phyloP scores from a whole-genome alignment of 2,113 vertebrate species.

The Okapia johnstoni region DNA sequence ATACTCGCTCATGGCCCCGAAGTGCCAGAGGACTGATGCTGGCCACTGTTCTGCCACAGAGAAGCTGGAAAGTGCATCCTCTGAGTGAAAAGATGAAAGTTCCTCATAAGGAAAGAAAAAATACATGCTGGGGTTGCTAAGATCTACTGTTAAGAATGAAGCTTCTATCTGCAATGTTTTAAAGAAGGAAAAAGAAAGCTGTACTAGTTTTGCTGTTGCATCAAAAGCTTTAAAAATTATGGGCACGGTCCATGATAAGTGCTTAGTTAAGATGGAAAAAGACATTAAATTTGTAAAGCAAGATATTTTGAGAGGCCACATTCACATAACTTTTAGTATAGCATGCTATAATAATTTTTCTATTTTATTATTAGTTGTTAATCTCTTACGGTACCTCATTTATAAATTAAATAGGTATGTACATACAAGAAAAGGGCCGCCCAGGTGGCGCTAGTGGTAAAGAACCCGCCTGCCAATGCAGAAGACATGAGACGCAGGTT shows the following conservation, averaged over 20 bases:
- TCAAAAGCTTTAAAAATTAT: too few relatives aligned
- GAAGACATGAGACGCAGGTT: background rate
- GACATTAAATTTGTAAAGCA: background rate
- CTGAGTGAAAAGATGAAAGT: background rate
- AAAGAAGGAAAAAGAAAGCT: background rate
- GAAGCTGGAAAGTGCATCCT: background rate
- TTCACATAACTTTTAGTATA: background rate
- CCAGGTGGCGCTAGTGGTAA: background rate
- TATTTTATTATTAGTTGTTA: background rate
- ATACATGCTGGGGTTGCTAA: background rate
- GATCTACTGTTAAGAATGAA: background rate
- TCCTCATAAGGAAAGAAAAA: background rate
- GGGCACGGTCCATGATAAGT: background rate
- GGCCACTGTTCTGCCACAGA: background rate
- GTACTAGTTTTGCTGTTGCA: background rate
- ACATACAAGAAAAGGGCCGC: background rate
- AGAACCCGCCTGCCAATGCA: background rate
- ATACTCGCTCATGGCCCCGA: accelerated
- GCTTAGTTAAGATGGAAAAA: background rate
- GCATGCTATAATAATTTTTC: background rate
- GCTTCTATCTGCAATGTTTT: background rate
- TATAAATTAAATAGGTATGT: background rate
- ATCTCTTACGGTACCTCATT: background rate
- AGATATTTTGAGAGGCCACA: background rate
- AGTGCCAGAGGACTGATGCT: background rate